Evolutionary conservation across 2,888 invertebrate species (phyloP), one percentile per base, ranked within the genome.

Genomic region (Pristionchus maxplancki): DNA sequence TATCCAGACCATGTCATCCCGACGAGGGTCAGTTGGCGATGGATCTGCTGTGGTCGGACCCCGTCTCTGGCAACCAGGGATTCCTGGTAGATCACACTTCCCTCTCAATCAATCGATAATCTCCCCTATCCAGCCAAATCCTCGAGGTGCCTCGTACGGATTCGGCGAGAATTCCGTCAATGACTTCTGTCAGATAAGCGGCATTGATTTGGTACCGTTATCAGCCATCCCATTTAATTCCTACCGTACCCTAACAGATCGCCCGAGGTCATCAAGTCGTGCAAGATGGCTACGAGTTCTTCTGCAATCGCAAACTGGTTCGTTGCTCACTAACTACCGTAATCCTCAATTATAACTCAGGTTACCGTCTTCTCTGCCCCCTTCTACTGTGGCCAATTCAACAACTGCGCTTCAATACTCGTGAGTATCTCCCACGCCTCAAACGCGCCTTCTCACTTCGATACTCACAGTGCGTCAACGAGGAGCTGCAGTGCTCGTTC

Each of bases 241-340:
- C 4, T 40, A 86, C 53, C 74, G 74, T 13, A 40, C 20, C 48
- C 20, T 28, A 34, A 48, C 88, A 89, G 90, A 95, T 96, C 88
- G 96, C 95, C 24, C 93, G 96, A 88, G 96, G 96, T 13, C 96
- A 96, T 92, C 96, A 96, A 95, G 95, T 95, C 17, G 90, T 90
- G 20, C 92, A 92, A 81, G 92, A 92, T 81, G 92, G 92, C 28
- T 92, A 91, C 87, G 92, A 92, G 78, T 91, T 91, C 83, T 90
- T 91, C 74, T 88, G 88, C 44, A 62, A 78, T 20, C 85, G 89
- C 53, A 84, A 88, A 58, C 89, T 91, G 71, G 90, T 90, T 85
- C 53, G 44, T 17, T 44, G 20, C 58, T 74, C 50, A 24, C 53
- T 62, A n/a, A 2, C 15, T 84, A 62, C 31, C 83, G 34, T 37